A percentile compares a stretch with the other conserved stretches of the same genome.
phyloP scores from a whole-genome alignment of 2,888 invertebrate genomes.

The Leucophenga maculata region DNA sequence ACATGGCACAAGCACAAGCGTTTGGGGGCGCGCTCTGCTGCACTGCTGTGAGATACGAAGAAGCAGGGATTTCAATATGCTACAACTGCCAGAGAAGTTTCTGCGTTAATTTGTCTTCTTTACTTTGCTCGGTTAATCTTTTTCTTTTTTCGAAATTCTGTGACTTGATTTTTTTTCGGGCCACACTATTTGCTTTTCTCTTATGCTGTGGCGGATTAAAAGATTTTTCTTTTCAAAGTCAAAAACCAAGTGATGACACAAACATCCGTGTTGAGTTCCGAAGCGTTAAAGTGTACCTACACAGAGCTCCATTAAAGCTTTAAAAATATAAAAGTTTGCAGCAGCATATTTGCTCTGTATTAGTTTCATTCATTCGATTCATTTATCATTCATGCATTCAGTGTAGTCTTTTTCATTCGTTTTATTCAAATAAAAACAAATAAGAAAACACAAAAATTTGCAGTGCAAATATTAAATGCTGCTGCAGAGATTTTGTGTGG shows the following conservation, averaged over 20 bases:
- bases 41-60: not conserved
- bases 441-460: no score
- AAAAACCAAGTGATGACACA: slow-evolving; percentile 19
- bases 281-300: not conserved
- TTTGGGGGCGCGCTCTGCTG: not conserved
- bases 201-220: slow-evolving; percentile 5
- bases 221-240: slow-evolving; percentile 22
- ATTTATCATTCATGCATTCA: no score
- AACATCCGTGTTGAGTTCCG: slow-evolving; percentile 10
- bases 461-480: not conserved
- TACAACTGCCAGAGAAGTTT: not conserved
- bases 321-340: not conserved
- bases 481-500: not conserved
- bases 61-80: not conserved
- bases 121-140: slow-evolving; percentile 4
- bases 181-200: not conserved
- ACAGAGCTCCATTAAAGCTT: slow-evolving; percentile 3
- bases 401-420: no score
- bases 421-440: no score
- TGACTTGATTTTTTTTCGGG: not conserved
- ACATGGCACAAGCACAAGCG: not conserved
- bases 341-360: not conserved
- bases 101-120: slow-evolving; percentile 23
- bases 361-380: no score
- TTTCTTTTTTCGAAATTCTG: not conserved